Evolutionary conservation across 2,888 invertebrate genomes (phyloP), one percentile per base, ranked within the genome.

Genomic region (Diarsia mendica): DNA sequence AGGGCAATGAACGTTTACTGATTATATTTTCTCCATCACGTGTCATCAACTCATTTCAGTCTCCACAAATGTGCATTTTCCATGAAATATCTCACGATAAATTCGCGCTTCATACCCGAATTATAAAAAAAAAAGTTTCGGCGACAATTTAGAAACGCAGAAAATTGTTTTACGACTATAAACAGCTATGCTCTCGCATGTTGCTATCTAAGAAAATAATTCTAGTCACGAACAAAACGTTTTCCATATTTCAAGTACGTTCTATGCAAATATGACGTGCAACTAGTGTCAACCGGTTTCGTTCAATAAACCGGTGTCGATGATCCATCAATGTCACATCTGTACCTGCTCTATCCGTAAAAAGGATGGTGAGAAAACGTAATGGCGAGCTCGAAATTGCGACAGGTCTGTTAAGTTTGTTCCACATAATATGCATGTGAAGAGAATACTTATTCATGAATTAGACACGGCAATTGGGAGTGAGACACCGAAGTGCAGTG

Each of bases 261-360:
- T 87, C 84, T 90, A 92, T 92, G 91, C 89, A 91, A 91, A 91
- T 92, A 89, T 88, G 89, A 87, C 77, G 72, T 85, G 85, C 82
- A 70, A 80, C 82, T 81, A 80, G 77, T 83, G 69, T 85, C 82
- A 85, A 88, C 87, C 85, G 87, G 89, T 87, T 89, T 82, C 87
- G 87, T 87, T 87, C 83, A 88, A 86, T 87, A 86, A 81, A 89
- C 84, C 77, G 78, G 88, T 89, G 91, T 89, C 90, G 91, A 92
- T 91, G 89, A 93, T 93, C 91, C 87, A 92, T 94, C 93, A 94
- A 90, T 90, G 94, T 92, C 93, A 91, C 79, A 88, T 89, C 88
- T 86, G 87, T 88, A 86, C 88, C 85, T 88, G 87, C 76, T 77
- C 83, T 78, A 84, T 80, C 79, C 80, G 80, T 82, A 82, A 87